phyloP scores from a whole-genome alignment of 2,113 vertebrate genomes.

The Neomonachus schauinslandi region DNA sequence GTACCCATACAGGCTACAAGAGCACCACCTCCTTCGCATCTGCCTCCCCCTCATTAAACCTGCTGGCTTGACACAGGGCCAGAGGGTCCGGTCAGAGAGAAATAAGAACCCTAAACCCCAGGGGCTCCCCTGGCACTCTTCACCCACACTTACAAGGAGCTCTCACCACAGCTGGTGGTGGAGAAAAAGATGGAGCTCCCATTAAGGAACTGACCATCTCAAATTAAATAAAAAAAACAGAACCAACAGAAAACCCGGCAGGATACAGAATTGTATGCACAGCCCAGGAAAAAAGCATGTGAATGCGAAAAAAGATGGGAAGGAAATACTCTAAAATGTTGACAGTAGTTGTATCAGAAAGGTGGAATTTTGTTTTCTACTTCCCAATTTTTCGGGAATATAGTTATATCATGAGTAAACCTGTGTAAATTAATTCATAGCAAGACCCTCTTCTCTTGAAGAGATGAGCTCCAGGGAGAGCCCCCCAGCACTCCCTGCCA shows the following conservation, averaged over 20 bases:
- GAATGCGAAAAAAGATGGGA: background rate
- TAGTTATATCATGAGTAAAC: background rate
- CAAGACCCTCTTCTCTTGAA: background rate
- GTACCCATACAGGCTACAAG: background rate
- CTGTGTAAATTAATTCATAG: background rate
- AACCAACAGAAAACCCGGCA: background rate
- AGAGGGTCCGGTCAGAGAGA: background rate
- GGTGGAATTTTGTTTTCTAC: background rate
- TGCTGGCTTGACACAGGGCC: background rate
- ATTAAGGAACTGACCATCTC: background rate
- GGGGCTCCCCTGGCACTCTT: background rate
- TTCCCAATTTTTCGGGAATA: background rate
- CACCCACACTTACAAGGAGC: background rate
- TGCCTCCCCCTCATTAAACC: background rate
- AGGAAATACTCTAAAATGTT: background rate
- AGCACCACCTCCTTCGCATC: background rate
- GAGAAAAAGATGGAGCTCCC: background rate
- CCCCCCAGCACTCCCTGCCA: background rate
- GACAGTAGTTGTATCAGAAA: background rate
- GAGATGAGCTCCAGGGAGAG: background rate
- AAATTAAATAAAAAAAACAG: constrained; percentile 44
- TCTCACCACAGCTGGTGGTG: background rate
- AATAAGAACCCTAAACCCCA: background rate
- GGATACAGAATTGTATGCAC: background rate
- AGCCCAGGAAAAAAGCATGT: background rate